Evolutionary conservation across 2,113 vertebrate species (phyloP), one percentile per base, ranked within the genome.

Genomic region (Baryphthengus martii): DNA sequence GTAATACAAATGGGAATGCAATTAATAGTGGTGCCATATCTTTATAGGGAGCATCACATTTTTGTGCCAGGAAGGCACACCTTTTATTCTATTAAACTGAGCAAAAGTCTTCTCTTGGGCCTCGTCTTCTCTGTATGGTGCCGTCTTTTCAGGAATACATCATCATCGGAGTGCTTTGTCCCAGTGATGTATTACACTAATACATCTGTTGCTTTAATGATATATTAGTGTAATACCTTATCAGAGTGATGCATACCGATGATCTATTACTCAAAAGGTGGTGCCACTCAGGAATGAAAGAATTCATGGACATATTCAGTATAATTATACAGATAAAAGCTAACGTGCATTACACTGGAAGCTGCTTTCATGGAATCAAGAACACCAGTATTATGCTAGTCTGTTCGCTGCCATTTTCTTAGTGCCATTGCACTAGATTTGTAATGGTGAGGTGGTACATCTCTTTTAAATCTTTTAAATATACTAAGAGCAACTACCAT

Each of bases 141-240:
- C 86, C 92, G 85, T 95, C 82, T 94, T 93, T 84, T 97, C 66
- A 94, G 85, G 95, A 97, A 96, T 91, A 85, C 84, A 95, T 94
- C 96, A 96, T 95, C 95, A 90, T 91, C 87, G 83, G 85, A 95
- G 88, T 73, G 88, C 96, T 98, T 96, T 95, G 89, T 97, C 96
- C 97, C 88, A 80, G 91, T 97, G 97, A 97, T 95, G 52, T 94
- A 96, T 97, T 94, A 90, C 91, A 96, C 90, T 96, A 96, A 96
- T 97, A 96, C 94, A 96, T 95, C 96, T 96, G 94, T 97, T 97
- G 93, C 97, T 96, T 94, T 97, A 98, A 97, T 97, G 97, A 98
- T 97, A 94, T 89, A 97, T 97, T 97, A 97, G 95, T 95, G 95
- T 92, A 97, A 97, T 96, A 95, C 91, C 95, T 97, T 96, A 96